Percentiles rank a stretch among this genome's conserved stretches.
Evolutionary conservation across 2,797 vertebrate genomes (phyloP).

Genomic region (Synaphobranchus kaupii): DNA sequence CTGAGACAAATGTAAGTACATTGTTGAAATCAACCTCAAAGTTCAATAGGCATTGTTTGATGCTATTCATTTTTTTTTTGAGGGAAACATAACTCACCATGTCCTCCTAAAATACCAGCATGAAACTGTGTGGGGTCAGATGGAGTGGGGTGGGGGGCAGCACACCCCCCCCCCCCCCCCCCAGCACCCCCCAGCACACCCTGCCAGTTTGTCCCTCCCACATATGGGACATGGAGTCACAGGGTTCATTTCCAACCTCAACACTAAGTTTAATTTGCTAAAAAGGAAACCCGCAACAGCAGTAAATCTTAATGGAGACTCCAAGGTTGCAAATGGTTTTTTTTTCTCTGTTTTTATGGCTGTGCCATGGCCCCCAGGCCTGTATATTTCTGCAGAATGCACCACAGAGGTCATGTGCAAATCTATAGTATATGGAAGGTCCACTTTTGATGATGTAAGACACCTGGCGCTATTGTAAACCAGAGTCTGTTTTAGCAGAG

Average conservation of each 20-base stretch:
- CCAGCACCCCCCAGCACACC: slow-evolving; percentile 66
- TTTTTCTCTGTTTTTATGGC: slow-evolving; percentile 17
- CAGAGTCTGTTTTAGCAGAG: too few species aligned
- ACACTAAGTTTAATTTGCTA: slow-evolving; percentile 76
- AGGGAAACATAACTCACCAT: neutral
- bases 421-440: neutral
- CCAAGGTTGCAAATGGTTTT: slow-evolving; percentile 58
- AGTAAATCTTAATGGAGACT: slow-evolving; percentile 72
- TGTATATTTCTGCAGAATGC: neutral
- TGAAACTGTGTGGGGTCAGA: slow-evolving; percentile 60
- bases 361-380: neutral
- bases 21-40: too few species aligned
- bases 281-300: slow-evolving; percentile 67
- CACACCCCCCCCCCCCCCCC: slow-evolving; percentile 61
- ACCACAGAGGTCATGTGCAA: slow-evolving; percentile 6
- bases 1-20: too few species aligned
- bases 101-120: slow-evolving; percentile 27
- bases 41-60: too few species aligned
- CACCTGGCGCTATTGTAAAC: neutral
- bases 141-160: slow-evolving; percentile 66
- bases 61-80: too few species aligned
- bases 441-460: neutral
- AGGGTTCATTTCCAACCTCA: slow-evolving; percentile 74
- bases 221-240: slow-evolving; percentile 64
- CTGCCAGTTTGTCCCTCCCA: slow-evolving; percentile 74